Conservation (phyloP, 1,140 invertebrate species). For the Bombus terrestris region DNA sequence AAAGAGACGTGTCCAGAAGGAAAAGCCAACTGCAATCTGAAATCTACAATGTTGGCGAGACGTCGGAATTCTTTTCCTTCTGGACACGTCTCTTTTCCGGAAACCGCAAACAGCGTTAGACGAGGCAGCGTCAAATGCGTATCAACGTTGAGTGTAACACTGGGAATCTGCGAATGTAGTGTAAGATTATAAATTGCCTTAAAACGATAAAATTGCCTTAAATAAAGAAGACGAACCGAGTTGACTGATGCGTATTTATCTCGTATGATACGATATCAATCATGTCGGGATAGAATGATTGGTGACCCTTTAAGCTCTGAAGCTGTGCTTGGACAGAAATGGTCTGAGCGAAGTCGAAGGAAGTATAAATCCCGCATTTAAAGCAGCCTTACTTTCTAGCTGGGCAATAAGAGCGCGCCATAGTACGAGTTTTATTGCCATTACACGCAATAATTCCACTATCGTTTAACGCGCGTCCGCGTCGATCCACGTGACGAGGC, state of each 20-base stretch:
- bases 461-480: conserved; percentile 2
- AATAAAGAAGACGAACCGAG: background rate
- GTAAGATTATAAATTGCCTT: background rate
- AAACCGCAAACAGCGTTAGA: too few species aligned
- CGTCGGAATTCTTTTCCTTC: too few species aligned
- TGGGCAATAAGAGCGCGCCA: background rate
- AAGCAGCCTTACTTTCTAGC: background rate
- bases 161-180: too few species aligned
- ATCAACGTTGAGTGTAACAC: too few species aligned
- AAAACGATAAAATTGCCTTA: background rate
- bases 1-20: too few species aligned
- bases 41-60: too few species aligned
- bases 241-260: background rate
- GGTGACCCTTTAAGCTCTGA: background rate
- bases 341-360: background rate
- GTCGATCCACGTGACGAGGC: conserved; percentile 5
- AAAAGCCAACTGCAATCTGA: too few species aligned
- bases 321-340: background rate
- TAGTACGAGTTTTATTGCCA: background rate
- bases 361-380: conserved; percentile 12
- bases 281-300: background rate
- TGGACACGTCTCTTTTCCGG: too few species aligned
- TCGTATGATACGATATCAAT: background rate
- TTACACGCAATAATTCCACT: conserved; percentile 8
- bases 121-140: too few species aligned